Evolutionary conservation across 2,113 vertebrate genomes (phyloP), one percentile per base, ranked within the genome.

Genomic region (Cyanoderma ruficeps): DNA sequence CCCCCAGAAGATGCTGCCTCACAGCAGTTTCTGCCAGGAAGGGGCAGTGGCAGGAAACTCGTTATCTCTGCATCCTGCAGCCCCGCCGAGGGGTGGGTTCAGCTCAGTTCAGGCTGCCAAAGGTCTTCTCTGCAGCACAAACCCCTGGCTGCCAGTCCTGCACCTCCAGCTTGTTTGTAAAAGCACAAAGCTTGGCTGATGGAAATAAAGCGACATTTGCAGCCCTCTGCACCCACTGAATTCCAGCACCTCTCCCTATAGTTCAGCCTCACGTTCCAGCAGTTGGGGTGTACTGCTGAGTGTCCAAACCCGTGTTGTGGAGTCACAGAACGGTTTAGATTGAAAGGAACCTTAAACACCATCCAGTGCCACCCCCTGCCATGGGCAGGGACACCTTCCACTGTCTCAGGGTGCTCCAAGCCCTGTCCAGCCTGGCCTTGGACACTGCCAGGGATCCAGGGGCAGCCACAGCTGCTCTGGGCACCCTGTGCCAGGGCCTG

Each of bases 301-400:
- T 5, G 7, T 17, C n/a, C 72, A 53, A 47, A 42, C 37, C 52
- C 17, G 1, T 11, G 2, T 0, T 1, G 5, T 6, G 16, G 33
- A 52, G 22, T 67, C 28, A 59, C 19, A 28, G 55, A 46, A 50
- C 10, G 27, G 9, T 57, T 33, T 28, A 2, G 15, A 8, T 23
- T 2, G 1, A 35, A 59, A 72, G 13, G 10, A 23, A 41, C 6
- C 4, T 70, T n/a, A 8, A 55, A 61, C 2, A 4, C 8, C 39
- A 15, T 28, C 23, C 9, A 0, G 1, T 60, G 7, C 46, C 2
- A 27, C 0, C 20, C 20, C 12, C 7, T 49, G 50, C 19, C 24
- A 15, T 2, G 10, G 11, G 19, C 60, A 75, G 42, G 59, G 35
- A 24, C 70, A 28, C 10, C 31, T 74, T 3, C 12, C 69, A 33